These are phyloP conservation scores for Tangara arthus DNA, from an alignment of 2,797 vertebrate genomes.

Conservation along the genomic window DNA sequence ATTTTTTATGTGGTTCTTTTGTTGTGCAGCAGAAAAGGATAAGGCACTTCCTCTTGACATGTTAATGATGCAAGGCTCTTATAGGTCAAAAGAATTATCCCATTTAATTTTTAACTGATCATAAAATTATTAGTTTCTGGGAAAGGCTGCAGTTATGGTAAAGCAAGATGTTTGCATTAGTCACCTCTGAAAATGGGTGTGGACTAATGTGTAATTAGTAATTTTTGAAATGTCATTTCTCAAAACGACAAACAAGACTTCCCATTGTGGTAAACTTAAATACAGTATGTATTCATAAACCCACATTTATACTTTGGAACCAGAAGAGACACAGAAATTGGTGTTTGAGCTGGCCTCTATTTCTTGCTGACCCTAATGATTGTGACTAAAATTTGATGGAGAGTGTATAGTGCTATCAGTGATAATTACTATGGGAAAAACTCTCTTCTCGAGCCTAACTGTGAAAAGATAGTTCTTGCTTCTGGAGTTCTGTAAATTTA, in stretches of 20 bases:
- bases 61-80: not conserved
- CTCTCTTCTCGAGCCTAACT: not conserved
- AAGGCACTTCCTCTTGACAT: not conserved
- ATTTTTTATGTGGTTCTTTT: not conserved
- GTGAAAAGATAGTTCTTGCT: not conserved
- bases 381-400: conserved; percentile 1
- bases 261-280: conserved; percentile 41
- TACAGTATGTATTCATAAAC: not conserved
- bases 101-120: conserved; percentile 25
- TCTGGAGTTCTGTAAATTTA: not conserved
- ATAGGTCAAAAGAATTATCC: not conserved
- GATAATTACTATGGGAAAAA: not conserved
- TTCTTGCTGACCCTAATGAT: not conserved
- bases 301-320: conserved; percentile 22
- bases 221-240: conserved; percentile 53
- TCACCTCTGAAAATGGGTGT: conserved; percentile 48
- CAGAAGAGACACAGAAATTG: not conserved
- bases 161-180: conserved; percentile 37
- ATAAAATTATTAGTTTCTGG: conserved; percentile 34
- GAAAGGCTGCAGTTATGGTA: conserved; percentile 36
- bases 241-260: conserved; percentile 22
- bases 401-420: not conserved
- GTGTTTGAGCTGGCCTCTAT: not conserved
- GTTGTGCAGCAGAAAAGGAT: not conserved
- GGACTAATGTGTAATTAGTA: conserved; percentile 56